phyloP scores from a whole-genome alignment of 2,888 invertebrate genomes.

The Caenorhabditis sp. region DNA sequence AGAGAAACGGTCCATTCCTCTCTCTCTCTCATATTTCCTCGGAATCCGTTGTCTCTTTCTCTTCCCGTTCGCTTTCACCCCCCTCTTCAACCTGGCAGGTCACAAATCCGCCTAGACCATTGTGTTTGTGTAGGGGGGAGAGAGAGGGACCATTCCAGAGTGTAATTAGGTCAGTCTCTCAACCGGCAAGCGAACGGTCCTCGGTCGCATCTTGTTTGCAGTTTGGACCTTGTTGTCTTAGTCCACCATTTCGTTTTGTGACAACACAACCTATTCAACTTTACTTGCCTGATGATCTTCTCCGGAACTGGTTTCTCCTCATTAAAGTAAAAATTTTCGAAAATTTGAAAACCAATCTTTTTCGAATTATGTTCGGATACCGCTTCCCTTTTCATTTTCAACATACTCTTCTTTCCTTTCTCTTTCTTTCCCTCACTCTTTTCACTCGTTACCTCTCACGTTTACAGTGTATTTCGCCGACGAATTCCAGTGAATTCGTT shows the following conservation, averaged over 20 bases:
- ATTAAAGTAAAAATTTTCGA: conserved; percentile 4
- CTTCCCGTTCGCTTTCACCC: background rate
- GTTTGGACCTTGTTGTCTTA: no score
- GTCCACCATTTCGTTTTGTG: background rate
- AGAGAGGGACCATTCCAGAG: background rate
- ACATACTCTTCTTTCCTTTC: no score
- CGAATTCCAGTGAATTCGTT: conserved; percentile 22
- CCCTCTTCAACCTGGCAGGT: background rate
- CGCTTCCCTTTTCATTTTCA: background rate
- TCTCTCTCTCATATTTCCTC: background rate
- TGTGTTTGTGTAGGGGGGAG: conserved; percentile 7
- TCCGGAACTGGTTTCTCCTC: background rate
- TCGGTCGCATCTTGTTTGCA: background rate
- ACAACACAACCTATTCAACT: background rate
- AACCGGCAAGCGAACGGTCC: background rate
- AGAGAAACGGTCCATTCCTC: background rate
- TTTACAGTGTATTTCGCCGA: conserved; percentile 12
- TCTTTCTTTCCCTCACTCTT: background rate
- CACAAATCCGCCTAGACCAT: background rate
- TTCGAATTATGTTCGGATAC: background rate
- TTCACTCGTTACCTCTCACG: background rate
- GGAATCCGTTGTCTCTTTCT: background rate
- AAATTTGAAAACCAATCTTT: background rate
- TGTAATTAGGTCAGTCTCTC: conserved; percentile 15
- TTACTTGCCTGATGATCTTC: background rate